phyloP scores from a whole-genome alignment of 2,113 vertebrate genomes.

The Microcebus jonahi region DNA sequence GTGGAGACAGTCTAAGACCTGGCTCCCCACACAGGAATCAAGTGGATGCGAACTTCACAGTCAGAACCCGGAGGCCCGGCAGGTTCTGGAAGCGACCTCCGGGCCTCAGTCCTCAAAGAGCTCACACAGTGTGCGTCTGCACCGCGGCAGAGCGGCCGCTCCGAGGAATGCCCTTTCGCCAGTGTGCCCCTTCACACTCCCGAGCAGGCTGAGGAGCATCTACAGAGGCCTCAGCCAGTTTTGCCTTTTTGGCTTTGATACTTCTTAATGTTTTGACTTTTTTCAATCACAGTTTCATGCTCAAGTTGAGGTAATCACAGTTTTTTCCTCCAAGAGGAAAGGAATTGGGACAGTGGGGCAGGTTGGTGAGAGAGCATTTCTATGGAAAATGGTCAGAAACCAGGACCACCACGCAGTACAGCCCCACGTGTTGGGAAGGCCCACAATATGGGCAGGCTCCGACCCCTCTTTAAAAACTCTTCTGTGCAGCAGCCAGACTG shows the following conservation, averaged over 20 bases:
- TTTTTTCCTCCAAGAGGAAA: conserved; percentile 83
- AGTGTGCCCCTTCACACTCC: conserved; percentile 81
- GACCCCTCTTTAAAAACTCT: conserved; percentile 82
- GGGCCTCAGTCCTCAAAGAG: conserved; percentile 85
- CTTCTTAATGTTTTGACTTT: conserved; percentile 69
- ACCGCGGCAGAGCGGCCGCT: conserved; percentile 66
- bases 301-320: conserved; percentile 88
- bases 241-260: conserved; percentile 81
- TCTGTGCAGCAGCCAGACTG: conserved; percentile 69
- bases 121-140: conserved; percentile 80
- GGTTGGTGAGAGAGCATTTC: conserved; percentile 94
- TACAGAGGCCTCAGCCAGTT: conserved; percentile 77
- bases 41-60: neutral
- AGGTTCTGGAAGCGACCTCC: neutral
- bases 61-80: neutral
- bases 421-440: conserved; percentile 71
- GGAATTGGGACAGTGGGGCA: conserved; percentile 83
- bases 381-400: conserved; percentile 52
- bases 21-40: neutral
- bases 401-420: conserved; percentile 73
- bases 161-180: conserved; percentile 92
- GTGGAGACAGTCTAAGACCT: neutral
- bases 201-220: conserved; percentile 28
- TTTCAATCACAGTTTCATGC: conserved; percentile 90
- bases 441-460: neutral